Evolutionary conservation across 2,113 vertebrate species (phyloP).

Genomic region (Shinisaurus crocodilurus): DNA sequence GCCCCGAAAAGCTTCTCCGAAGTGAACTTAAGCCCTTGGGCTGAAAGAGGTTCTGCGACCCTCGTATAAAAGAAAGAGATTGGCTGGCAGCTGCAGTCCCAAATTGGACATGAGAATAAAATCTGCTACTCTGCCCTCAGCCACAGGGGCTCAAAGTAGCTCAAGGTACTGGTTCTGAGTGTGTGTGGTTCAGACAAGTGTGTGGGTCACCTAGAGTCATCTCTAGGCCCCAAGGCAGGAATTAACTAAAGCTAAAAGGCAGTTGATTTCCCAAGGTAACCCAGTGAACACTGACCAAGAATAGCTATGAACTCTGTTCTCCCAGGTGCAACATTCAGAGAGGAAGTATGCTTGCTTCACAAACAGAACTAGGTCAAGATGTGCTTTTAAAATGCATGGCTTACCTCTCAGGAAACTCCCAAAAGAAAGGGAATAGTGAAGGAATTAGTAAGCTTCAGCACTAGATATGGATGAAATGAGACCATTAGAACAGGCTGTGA

Average conservation of each 20-base stretch:
- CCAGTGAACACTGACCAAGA: neutral
- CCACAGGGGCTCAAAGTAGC: neutral
- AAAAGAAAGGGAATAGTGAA: constrained; percentile 25
- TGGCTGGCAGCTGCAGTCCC: neutral
- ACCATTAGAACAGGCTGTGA: constrained; percentile 41
- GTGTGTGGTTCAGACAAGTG: neutral
- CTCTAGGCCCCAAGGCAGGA: neutral
- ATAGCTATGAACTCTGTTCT: neutral
- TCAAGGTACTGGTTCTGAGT: neutral
- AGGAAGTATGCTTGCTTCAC: neutral
- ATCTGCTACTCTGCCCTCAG: neutral
- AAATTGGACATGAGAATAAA: neutral
- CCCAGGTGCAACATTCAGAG: neutral
- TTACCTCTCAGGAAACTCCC: constrained; percentile 5
- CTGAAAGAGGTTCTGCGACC: too few relatives aligned
- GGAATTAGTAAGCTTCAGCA: constrained; percentile 18
- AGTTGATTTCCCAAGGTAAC: neutral
- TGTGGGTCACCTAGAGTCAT: neutral
- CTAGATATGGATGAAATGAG: constrained; percentile 44
- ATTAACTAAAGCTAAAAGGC: neutral
- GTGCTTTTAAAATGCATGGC: neutral
- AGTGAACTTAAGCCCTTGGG: too few relatives aligned
- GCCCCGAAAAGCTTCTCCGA: too few relatives aligned
- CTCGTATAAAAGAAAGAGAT: neutral
- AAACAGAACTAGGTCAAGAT: constrained; percentile 38